Conservation (phyloP, 1,140 invertebrate species). For the Drosophila sturtevanti region DNA sequence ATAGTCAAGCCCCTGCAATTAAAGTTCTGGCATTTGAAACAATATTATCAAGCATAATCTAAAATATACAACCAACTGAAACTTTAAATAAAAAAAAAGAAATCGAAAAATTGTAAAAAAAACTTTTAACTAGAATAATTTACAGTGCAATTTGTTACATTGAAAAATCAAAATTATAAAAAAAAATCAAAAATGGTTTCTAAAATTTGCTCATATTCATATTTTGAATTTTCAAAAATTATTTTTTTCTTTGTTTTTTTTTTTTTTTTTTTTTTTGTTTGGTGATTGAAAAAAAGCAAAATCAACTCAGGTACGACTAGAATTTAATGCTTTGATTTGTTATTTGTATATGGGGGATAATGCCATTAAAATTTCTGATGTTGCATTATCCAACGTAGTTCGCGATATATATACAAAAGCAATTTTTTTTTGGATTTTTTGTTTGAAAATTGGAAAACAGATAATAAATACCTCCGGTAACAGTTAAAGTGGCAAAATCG, state of each 20-base stretch:
- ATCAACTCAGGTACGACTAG: constrained; percentile 60
- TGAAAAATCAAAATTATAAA: constrained; percentile 22
- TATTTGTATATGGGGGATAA: constrained; percentile 74
- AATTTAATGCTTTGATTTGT: constrained; percentile 68
- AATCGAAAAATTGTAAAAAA: background rate
- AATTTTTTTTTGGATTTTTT: constrained; percentile 44
- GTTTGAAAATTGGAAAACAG: constrained; percentile 72
- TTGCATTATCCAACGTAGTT: constrained; percentile 69
- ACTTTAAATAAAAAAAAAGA: background rate
- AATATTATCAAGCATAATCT: constrained; percentile 28
- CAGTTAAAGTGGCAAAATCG: constrained; percentile 96
- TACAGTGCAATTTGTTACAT: constrained; percentile 63
- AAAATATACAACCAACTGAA: constrained; percentile 17
- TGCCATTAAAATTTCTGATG: background rate
- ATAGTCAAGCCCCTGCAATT: constrained; percentile 43
- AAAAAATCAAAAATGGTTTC: constrained; percentile 8
- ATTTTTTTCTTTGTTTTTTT: background rate
- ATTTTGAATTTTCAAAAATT: constrained; percentile 14
- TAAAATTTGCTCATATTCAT: constrained; percentile 61
- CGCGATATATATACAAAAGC: constrained; percentile 77
- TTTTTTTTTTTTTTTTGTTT: constrained; percentile 18
- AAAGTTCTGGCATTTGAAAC: constrained; percentile 45
- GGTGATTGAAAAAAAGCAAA: constrained; percentile 58
- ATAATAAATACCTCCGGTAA: constrained; percentile 91
- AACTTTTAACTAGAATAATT: background rate